Base-by-base conservation (phyloP, 2,797 vertebrate species). In the Sphaeramia orbicularis region DNA sequence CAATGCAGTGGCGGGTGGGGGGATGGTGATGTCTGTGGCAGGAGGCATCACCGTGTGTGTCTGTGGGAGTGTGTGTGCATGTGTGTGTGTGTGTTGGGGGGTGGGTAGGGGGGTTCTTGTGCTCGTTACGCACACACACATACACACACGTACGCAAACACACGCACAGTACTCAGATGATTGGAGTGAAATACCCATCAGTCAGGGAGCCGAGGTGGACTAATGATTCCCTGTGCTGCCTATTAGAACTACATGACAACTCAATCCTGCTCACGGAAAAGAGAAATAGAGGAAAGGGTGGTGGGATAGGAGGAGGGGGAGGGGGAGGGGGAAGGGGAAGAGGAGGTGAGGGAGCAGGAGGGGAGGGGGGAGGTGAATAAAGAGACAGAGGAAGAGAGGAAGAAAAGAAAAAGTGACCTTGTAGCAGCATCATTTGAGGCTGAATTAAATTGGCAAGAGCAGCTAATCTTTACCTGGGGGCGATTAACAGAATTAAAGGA, bases 161-260 rank as follows among this genome's bases (percentile, higher is more conserved):
- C 75, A 53, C 85, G 19, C 84, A 67, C 78, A 50, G 75, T 45
- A 87, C 94, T 95, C 94, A 95, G 96, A 98, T 98, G 97, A 97
- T 97, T 98, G 96, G 96, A 97, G 95, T 96, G 96, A 96, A 97
- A 97, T 96, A 96, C 94, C 96, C 95, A 98, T 98, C 97, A 97
- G 96, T 98, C 96, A 97, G 95, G 92, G 94, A 95, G 94, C 91
- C 92, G 95, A 95, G 96, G 94, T 96, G 95, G 95, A 97, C 97
- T 97, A 98, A 98, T 96, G 96, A 97, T 99, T 98, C 96, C 96
- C 96, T 88, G 91, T 84, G 96, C 96, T 98, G 96, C 97, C 97
- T 97, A 97, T 98, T 98, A 99, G 95, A 97, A 96, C 93, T 95
- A 97, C 96, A 98, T 97, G 96, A 98, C 96, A 98, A 97, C 96